Conservation (phyloP, 2,113 vertebrate species). For the Chaetodon auriga region DNA sequence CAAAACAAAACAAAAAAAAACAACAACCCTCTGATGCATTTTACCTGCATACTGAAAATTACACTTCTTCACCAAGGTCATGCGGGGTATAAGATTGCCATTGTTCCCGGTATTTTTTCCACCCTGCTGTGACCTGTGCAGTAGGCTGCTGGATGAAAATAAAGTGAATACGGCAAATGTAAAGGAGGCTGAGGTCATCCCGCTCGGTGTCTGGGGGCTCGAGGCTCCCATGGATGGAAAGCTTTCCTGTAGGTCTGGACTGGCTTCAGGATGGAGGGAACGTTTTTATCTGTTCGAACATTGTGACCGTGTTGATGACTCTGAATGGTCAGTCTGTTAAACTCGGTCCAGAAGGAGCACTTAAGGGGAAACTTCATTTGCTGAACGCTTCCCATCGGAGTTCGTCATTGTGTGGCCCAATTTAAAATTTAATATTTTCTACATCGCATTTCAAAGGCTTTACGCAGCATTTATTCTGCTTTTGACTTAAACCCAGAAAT, state of each 20-base stretch:
- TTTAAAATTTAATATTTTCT: constrained; percentile 49
- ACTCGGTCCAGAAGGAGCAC: constrained; percentile 23
- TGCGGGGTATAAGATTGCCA: not conserved
- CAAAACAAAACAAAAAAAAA: too few relatives aligned
- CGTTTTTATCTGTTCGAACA: constrained; percentile 31
- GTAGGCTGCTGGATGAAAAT: not conserved
- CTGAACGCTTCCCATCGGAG: constrained; percentile 41
- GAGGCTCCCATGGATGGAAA: constrained; percentile 35
- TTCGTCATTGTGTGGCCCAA: constrained; percentile 61
- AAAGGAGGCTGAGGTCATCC: constrained; percentile 27
- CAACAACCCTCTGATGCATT: not conserved
- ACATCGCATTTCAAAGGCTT: constrained; percentile 55
- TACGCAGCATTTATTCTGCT: constrained; percentile 60
- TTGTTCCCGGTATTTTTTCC: constrained; percentile 35
- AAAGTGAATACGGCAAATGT: not conserved
- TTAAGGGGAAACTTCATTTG: constrained; percentile 46
- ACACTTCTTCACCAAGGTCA: not conserved
- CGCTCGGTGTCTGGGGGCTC: not conserved
- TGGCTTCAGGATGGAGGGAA: constrained; percentile 1
- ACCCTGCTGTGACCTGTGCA: not conserved
- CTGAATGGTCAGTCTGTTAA: constrained; percentile 42
- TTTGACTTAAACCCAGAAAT: constrained; percentile 62
- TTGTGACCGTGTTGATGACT: constrained; percentile 32
- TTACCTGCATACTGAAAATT: not conserved
- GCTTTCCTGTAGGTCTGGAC: constrained; percentile 61